A percentile compares a stretch with the other conserved stretches of the same genome.
Conservation (phyloP, 2,113 vertebrate genomes). For the Tachycineta bicolor region DNA sequence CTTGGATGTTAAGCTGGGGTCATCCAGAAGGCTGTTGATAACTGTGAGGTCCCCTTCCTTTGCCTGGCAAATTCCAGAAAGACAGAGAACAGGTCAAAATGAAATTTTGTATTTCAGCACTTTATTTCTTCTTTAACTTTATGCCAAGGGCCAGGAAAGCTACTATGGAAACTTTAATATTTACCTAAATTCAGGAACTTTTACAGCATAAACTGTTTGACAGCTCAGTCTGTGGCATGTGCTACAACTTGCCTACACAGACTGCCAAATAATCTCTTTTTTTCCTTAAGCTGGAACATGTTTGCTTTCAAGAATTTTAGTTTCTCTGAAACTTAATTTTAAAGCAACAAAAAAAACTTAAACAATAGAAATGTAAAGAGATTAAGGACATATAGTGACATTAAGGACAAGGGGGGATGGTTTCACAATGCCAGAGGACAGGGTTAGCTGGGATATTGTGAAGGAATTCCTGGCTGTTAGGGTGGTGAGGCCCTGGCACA, state of each 20-base stretch:
- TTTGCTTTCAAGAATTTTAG: background rate
- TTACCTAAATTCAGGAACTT: background rate
- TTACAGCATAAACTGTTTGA: background rate
- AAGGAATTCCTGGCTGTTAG: background rate
- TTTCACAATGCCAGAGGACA: background rate
- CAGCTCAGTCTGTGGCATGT: background rate
- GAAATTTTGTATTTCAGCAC: background rate
- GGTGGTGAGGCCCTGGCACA: background rate
- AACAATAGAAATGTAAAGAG: background rate
- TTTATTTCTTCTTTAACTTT: background rate
- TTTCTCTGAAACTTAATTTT: background rate
- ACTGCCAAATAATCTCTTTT: background rate
- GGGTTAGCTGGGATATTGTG: background rate
- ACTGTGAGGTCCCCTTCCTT: constrained; percentile 87
- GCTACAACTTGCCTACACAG: background rate
- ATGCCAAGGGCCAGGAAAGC: background rate
- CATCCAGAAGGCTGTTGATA: constrained; percentile 85
- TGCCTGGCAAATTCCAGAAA: constrained; percentile 72
- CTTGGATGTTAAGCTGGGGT: constrained; percentile 85
- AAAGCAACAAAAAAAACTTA: background rate
- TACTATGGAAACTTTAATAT: background rate
- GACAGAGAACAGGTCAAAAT: background rate
- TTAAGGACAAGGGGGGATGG: background rate
- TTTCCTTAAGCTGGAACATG: background rate
- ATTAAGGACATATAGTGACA: background rate